A percentile compares a stretch with the other conserved stretches of the same genome.
phyloP scores from a whole-genome alignment of 2,797 vertebrate genomes.

The Phalloptychus januarius region DNA sequence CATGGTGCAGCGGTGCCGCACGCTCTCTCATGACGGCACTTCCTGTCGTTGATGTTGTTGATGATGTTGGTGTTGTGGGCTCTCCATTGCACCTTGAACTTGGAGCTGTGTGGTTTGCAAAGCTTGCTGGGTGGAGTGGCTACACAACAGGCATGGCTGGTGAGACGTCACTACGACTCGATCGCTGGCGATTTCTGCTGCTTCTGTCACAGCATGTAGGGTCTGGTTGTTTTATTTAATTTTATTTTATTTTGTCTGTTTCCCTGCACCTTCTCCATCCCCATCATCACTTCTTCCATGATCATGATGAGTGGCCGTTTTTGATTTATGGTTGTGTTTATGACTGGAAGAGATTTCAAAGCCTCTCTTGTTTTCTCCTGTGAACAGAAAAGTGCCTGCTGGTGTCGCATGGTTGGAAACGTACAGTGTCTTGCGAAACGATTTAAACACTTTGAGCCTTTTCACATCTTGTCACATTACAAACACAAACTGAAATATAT shows the following conservation, averaged over 20 bases:
- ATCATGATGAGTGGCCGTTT: constrained; percentile 62
- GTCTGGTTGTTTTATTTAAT: constrained; percentile 22
- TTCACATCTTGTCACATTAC: background rate
- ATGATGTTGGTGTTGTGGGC: constrained; percentile 67
- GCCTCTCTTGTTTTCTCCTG: constrained; percentile 58
- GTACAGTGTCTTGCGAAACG: constrained; percentile 5
- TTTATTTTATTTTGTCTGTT: constrained; percentile 24
- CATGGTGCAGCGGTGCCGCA: constrained; percentile 67
- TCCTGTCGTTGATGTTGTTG: constrained; percentile 58
- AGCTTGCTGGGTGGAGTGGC: constrained; percentile 76
- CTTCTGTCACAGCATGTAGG: constrained; percentile 77
- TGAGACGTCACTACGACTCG: constrained; percentile 40
- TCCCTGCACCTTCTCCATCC: constrained; percentile 64
- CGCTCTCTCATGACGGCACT: constrained; percentile 59
- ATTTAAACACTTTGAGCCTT: background rate
- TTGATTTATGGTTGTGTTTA: constrained; percentile 57
- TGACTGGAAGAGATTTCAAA: constrained; percentile 53
- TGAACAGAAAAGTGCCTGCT: constrained; percentile 61
- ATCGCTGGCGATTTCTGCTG: constrained; percentile 52
- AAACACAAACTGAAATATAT: background rate
- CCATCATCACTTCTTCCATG: constrained; percentile 65
- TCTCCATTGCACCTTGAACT: constrained; percentile 74
- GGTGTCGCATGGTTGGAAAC: constrained; percentile 73
- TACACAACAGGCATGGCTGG: constrained; percentile 74
- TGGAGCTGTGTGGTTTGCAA: constrained; percentile 71